A percentile compares a stretch with the other conserved stretches of the same genome.
phyloP scores from a whole-genome alignment of 2,888 invertebrate species.

The Leucophenga montana region DNA sequence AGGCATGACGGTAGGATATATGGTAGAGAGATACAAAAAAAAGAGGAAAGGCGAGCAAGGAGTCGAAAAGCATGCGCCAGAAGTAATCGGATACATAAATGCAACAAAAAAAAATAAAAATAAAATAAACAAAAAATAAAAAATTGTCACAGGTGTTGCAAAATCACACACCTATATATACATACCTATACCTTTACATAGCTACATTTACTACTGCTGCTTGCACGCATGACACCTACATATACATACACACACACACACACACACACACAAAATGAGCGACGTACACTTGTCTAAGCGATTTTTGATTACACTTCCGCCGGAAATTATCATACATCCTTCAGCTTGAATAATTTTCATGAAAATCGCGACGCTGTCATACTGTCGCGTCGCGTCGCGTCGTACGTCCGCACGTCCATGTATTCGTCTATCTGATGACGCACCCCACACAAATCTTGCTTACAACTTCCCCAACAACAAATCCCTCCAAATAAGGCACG shows the following conservation, averaged over 20 bases:
- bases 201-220: background rate
- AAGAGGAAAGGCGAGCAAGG: too few relatives aligned
- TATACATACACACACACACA: background rate
- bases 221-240: background rate
- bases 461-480: background rate
- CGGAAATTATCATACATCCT: conserved; percentile 74
- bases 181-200: background rate
- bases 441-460: background rate
- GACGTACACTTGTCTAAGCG: conserved; percentile 70
- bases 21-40: too few relatives aligned
- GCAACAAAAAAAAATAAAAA: conserved; percentile 5
- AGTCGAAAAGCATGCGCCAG: too few relatives aligned
- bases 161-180: background rate
- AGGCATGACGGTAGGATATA: too few relatives aligned
- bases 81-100: conserved; percentile 1
- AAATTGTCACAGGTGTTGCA: conserved; percentile 36
- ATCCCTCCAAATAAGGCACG: conserved; percentile 29
- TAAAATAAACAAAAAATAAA: conserved; percentile 2
- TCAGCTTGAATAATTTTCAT: conserved; percentile 73
- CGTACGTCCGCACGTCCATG: too few relatives aligned
- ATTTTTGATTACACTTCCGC: conserved; percentile 74
- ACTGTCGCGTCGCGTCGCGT: too few relatives aligned
- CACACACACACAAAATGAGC: background rate
- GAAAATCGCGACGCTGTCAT: conserved; percentile 55
- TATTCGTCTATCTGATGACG: too few relatives aligned